Evolutionary conservation across 2,797 vertebrate genomes (phyloP), one percentile per base, ranked within the genome.

Genomic region (Tokudaia tokunoshimensis): DNA sequence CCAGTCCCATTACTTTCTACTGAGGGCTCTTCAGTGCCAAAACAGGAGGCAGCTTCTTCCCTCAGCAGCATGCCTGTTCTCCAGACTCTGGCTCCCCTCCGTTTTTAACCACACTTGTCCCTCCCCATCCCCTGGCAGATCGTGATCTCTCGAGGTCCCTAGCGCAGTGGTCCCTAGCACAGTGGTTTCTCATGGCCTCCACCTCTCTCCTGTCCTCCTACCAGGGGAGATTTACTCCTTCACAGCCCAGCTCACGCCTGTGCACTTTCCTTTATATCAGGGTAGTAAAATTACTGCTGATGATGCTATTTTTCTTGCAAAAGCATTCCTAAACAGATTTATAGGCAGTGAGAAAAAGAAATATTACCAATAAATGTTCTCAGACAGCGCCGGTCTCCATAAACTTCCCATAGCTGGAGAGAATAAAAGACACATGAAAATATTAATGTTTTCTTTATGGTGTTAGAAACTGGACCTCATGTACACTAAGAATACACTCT

Each of bases 281-380:
- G 34, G 26, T 29, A 57, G 70, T 76, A 84, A 93, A 87, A 88
- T 93, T 34, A 81, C 61, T 72, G 75, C 57, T 19, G 50, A 37
- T 76, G 14, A 91, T 44, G 34, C 57, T 72, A 67, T 14, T 52
- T 24, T 83, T 79, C 41, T 91, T 96, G 70, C 59, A 89, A 85
- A 95, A 94, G 72, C 87, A 61, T 90, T 93, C 57, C 76, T n/a
- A 88, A 92, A 97, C 24, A 96, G 79, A 93, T 93, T 95, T 95
- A 89, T 75, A 96, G n/a, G 10, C 76, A 78, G 47, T 14, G 29
- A 78, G 75, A 50, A 65, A 50, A 96, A 92, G 78, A 65, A 92
- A 20, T 34, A 98, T 99, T 99, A 99, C 99, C 99, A 94, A 99
- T 99, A 98, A 99, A 99, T 0, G 99, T 99, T 95, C 99, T 98